Percentiles rank a stretch among this genome's conserved stretches.
Conservation (phyloP, 2,888 invertebrate genomes). For the Sturmia bella region DNA sequence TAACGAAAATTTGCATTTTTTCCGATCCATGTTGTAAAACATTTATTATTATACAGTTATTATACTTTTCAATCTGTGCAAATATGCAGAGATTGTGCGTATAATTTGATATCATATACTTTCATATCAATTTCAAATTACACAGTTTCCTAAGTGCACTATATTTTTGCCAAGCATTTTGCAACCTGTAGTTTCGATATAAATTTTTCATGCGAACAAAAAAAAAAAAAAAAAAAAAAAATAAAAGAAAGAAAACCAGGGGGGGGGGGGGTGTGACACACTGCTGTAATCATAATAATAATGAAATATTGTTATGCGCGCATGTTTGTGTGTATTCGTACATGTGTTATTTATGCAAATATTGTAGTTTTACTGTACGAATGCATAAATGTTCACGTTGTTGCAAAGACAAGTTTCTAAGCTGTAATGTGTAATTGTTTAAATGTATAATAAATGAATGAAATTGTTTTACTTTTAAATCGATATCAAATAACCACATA, state of each 20-base stretch:
- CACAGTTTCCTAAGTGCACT: constrained; percentile 45
- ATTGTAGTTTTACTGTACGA: not conserved
- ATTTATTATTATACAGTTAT: constrained; percentile 21
- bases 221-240: constrained; percentile 26
- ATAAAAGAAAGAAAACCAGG: too few relatives aligned
- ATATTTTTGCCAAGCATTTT: constrained; percentile 50
- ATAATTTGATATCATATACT: constrained; percentile 63
- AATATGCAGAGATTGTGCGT: not conserved
- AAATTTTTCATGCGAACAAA: constrained; percentile 58
- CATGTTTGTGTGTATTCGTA: not conserved
- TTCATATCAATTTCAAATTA: constrained; percentile 62
- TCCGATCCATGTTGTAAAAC: not conserved
- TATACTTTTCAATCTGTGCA: constrained; percentile 23
- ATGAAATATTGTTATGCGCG: constrained; percentile 24
- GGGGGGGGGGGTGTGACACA: too few relatives aligned
- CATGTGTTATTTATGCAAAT: not conserved
- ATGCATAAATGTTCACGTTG: constrained; percentile 45
- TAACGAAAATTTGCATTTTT: not conserved
- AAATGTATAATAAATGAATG: constrained; percentile 52
- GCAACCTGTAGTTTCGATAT: constrained; percentile 58
- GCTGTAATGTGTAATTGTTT: constrained; percentile 21
- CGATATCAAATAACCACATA: constrained; percentile 52
- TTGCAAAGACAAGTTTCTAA: constrained; percentile 53
- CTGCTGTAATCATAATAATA: constrained; percentile 38
- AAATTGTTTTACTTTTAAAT: constrained; percentile 60